Evolutionary conservation across 1,140 invertebrate genomes (phyloP).

Genomic region (Drosophila tristis): DNA sequence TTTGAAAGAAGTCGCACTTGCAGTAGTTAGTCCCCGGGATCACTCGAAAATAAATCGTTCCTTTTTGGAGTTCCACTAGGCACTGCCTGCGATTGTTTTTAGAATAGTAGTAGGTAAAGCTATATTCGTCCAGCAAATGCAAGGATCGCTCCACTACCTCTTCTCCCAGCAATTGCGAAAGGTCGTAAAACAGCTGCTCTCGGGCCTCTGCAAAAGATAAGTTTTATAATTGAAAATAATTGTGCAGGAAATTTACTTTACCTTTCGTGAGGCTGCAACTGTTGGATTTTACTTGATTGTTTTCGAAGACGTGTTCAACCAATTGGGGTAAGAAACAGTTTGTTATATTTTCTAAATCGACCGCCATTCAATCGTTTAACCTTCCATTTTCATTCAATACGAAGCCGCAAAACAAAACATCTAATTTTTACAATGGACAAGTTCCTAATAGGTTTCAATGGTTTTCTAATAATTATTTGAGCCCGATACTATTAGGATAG

Average conservation of each 20-base stretch:
- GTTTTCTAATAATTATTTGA: too few species aligned
- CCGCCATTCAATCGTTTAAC: conserved; percentile 19
- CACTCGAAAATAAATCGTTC: conserved; percentile 16
- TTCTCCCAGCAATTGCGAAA: conserved; percentile 10
- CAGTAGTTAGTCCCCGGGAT: conserved; percentile 18
- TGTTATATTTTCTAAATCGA: neutral
- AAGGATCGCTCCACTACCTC: conserved; percentile 19
- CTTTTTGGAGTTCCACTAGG: conserved; percentile 28
- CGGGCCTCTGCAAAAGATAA: conserved; percentile 3
- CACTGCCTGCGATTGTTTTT: neutral
- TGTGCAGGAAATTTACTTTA: neutral
- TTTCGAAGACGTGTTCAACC: conserved; percentile 22
- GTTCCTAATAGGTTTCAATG: too few species aligned
- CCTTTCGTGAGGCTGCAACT: neutral
- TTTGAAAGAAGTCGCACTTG: conserved; percentile 41
- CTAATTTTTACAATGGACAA: too few species aligned
- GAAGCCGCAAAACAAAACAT: conserved; percentile 38
- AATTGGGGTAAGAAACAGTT: conserved; percentile 12
- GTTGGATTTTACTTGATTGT: neutral
- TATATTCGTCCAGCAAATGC: conserved; percentile 21
- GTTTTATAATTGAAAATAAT: neutral
- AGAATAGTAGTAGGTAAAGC: conserved; percentile 7
- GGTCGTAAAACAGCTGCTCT: conserved; percentile 15
- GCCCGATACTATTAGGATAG: too few species aligned
- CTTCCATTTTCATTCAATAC: neutral